Conservation (phyloP, 1,140 invertebrate genomes). For the Acromyrmex heyeri region DNA sequence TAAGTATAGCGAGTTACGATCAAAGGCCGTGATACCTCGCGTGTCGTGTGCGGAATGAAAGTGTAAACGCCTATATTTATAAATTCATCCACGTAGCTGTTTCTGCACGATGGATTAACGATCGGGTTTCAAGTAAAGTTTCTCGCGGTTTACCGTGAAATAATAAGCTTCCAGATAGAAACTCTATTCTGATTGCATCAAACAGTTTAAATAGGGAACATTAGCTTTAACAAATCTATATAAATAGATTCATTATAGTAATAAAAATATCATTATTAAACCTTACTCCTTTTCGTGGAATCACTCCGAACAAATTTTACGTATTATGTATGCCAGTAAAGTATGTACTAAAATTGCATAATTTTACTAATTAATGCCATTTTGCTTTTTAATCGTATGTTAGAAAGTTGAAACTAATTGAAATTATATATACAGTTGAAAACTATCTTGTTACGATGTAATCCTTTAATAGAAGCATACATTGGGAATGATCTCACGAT, state of each 20-base stretch:
- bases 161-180: conserved; percentile 31
- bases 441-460: too few species aligned
- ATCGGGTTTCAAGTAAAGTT: conserved; percentile 69
- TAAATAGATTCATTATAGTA: conserved; percentile 1
- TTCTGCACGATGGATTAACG: conserved; percentile 68
- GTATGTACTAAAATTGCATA: too few species aligned
- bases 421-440: too few species aligned
- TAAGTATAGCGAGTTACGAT: conserved; percentile 74
- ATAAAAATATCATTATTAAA: neutral
- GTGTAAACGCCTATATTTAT: conserved; percentile 64
- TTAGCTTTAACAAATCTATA: conserved; percentile 8
- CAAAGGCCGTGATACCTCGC: conserved; percentile 65
- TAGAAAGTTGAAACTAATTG: too few species aligned
- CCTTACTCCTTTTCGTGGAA: too few species aligned
- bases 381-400: too few species aligned
- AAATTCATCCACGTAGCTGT: conserved; percentile 62
- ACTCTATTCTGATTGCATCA: neutral
- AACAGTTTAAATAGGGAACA: too few species aligned
- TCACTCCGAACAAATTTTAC: too few species aligned
- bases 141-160: conserved; percentile 51
- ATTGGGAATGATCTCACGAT: too few species aligned
- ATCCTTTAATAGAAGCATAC: too few species aligned
- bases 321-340: too few species aligned
- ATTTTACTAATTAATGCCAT: too few species aligned
- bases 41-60: conserved; percentile 60